These are phyloP conservation scores for Laticauda laticaudata DNA, from an alignment of 2,113 vertebrate genomes.

Conservation along the genomic window DNA sequence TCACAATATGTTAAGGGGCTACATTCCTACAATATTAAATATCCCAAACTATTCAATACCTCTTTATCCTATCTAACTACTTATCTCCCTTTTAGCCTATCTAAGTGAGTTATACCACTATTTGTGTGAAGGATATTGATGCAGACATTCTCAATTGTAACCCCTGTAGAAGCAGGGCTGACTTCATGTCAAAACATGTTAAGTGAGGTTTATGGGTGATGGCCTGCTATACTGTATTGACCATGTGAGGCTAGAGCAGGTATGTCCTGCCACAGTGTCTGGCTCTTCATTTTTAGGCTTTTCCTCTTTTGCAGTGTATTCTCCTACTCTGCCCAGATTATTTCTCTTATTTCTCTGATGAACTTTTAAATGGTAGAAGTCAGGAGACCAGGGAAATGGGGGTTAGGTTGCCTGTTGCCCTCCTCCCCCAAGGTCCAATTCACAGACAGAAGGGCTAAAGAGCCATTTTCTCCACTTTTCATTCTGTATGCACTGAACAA, in stretches of 20 bases:
- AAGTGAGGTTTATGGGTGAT: not conserved
- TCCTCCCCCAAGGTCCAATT: not conserved
- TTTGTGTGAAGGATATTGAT: not conserved
- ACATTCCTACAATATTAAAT: not conserved
- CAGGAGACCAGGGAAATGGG: not conserved
- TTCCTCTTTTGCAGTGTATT: not conserved
- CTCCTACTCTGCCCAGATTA: not conserved
- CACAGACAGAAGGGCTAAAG: not conserved
- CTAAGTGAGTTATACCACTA: not conserved
- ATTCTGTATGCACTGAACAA: not conserved
- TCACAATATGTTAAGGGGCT: not conserved
- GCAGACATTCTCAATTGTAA: not conserved
- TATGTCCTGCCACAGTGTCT: not conserved
- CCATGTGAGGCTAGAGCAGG: not conserved
- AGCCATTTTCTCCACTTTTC: not conserved
- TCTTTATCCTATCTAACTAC: not conserved
- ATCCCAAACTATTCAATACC: not conserved
- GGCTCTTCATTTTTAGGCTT: not conserved
- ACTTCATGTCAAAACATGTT: not conserved
- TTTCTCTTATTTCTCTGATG: not conserved
- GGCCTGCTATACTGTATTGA: not conserved
- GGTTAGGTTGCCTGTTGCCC: not conserved
- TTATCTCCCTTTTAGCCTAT: not conserved
- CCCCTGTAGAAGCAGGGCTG: not conserved
- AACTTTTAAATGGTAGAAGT: not conserved